phyloP scores from a whole-genome alignment of 2,888 invertebrate genomes.

The Campopleginae sp. region DNA sequence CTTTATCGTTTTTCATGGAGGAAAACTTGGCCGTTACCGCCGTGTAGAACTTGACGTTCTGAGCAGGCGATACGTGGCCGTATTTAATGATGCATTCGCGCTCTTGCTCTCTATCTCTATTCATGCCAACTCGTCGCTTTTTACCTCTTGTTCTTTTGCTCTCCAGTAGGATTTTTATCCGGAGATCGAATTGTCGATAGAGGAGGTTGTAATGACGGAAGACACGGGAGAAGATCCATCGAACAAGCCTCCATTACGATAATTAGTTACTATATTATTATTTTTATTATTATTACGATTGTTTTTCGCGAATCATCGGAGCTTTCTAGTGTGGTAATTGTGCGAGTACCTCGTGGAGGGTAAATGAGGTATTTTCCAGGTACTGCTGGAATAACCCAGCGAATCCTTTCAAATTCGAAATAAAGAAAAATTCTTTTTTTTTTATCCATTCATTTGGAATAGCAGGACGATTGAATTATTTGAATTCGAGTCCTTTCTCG shows the following conservation, averaged over 20 bases:
- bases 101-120: constrained; percentile 16
- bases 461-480: background rate
- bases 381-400: background rate
- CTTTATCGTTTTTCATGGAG: background rate
- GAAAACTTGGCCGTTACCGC: background rate
- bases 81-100: constrained; percentile 7
- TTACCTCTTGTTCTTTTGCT: constrained; percentile 17
- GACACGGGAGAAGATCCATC: constrained; percentile 43
- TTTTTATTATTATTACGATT: constrained; percentile 24
- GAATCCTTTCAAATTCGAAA: background rate
- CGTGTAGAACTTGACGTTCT: background rate
- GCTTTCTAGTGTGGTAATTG: constrained; percentile 20
- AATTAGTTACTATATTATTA: constrained; percentile 34
- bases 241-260: constrained; percentile 29
- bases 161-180: constrained; percentile 20
- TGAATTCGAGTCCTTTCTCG: background rate
- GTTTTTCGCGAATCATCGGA: constrained; percentile 35
- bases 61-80: background rate
- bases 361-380: constrained; percentile 30
- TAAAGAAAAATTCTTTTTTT: background rate
- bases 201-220: constrained; percentile 19
- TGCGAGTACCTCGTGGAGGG: background rate
- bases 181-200: constrained; percentile 22
- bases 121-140: constrained; percentile 1
- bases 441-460: background rate